phyloP scores from a whole-genome alignment of 2,888 invertebrate species.

The Sarcophaga rosellei region DNA sequence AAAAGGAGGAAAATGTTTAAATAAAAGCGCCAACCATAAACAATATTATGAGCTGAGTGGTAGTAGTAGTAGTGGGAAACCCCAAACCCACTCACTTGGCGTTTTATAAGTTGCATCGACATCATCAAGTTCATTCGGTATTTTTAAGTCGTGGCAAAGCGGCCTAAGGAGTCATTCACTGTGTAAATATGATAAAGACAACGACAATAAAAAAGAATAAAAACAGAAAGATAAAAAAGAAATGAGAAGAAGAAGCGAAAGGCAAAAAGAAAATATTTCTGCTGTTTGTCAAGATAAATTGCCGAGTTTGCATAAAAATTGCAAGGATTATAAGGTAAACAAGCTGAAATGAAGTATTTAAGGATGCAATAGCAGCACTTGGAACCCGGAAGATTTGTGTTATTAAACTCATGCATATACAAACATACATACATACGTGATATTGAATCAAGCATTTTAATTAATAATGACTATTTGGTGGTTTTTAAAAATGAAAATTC shows the following conservation, averaged over 20 bases:
- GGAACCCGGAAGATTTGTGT: constrained; percentile 60
- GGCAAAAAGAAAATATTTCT: constrained; percentile 50
- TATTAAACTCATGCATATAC: constrained; percentile 34
- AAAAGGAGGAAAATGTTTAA: background rate
- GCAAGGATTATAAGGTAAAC: constrained; percentile 67
- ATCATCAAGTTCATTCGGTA: background rate
- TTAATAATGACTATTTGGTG: constrained; percentile 60
- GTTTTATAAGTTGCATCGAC: background rate
- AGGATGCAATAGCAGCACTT: constrained; percentile 33
- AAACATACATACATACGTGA: constrained; percentile 10
- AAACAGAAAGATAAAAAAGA: background rate
- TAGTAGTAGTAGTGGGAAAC: background rate
- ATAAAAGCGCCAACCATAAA: constrained; percentile 46
- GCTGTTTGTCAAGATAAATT: constrained; percentile 66
- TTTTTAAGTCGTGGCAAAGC: constrained; percentile 36
- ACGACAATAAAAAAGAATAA: background rate
- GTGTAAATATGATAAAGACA: constrained; percentile 70
- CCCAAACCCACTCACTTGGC: background rate
- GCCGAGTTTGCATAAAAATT: constrained; percentile 67
- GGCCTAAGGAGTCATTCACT: constrained; percentile 70
- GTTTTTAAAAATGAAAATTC: constrained; percentile 27
- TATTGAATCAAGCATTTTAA: constrained; percentile 62
- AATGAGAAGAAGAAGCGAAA: background rate
- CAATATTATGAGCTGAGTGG: constrained; percentile 46
- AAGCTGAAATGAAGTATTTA: constrained; percentile 13